phyloP scores from a whole-genome alignment of 2,113 vertebrate genomes.

The Cercocebus atys region DNA sequence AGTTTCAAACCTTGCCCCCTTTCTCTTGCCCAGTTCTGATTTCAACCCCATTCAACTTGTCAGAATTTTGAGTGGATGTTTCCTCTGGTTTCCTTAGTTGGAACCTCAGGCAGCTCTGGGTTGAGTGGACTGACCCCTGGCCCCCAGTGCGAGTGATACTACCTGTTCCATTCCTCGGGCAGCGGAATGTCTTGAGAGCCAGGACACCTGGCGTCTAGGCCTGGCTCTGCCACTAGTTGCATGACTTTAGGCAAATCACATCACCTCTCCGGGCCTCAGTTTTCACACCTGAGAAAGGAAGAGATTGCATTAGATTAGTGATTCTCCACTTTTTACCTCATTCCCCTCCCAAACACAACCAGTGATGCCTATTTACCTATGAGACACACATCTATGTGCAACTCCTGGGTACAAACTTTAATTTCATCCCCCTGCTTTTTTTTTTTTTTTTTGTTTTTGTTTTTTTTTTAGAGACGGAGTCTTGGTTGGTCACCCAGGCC shows the following conservation, averaged over 20 bases:
- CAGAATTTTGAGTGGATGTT: neutral
- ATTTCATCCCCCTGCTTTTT: neutral
- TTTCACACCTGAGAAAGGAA: conserved; percentile 71
- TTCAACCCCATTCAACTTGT: neutral
- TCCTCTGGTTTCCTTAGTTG: neutral
- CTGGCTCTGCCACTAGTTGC: conserved; percentile 73
- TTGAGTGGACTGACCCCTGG: neutral
- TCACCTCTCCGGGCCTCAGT: conserved; percentile 68
- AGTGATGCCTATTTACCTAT: neutral
- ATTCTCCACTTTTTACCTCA: neutral
- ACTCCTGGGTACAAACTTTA: neutral
- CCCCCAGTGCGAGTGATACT: neutral
- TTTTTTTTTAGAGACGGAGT: no score
- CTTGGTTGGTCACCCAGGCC: neutral
- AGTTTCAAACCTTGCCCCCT: neutral
- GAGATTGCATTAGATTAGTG: conserved; percentile 38
- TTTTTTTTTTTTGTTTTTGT: neutral
- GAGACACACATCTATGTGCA: neutral
- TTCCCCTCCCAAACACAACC: neutral
- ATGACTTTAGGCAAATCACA: conserved; percentile 73
- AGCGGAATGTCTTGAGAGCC: conserved; percentile 54
- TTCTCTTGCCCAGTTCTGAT: neutral
- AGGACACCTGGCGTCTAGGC: conserved; percentile 70
- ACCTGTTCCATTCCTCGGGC: conserved; percentile 75
- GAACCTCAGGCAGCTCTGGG: neutral